Base-by-base conservation (phyloP, 2,797 vertebrate genomes). In the Neopelma chrysocephalum region DNA sequence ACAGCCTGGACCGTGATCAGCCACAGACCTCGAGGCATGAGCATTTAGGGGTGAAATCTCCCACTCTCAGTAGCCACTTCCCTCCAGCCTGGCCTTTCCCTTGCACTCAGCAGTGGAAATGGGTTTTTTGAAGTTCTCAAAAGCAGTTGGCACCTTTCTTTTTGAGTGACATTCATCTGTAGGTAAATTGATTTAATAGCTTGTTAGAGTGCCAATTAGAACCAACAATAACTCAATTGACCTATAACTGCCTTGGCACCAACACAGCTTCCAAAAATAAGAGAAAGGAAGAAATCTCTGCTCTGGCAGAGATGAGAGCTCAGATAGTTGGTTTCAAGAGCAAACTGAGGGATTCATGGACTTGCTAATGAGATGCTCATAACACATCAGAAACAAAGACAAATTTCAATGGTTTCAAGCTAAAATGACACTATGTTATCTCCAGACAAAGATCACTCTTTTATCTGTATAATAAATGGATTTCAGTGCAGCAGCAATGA, bases 151-250 rank as follows among this genome's bases (percentile, higher is more conserved):
- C 93, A 96, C 92, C 91, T 97, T 91, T 93, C 81, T 90, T 92
- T 96, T 70, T 94, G 92, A 96, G 70, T 96, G 95, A 96, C 96
- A 88, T 95, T 96, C 93, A 95, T 93, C 89, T 90, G 84, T 47
- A 96, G 93, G 93, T 95, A 95, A 95, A 97, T 95, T 95, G 93
- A 96, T 96, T 91, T 96, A 96, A 96, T 92, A 92, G 95, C 93
- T 95, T 96, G 93, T 95, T 96, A 95, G 94, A 96, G 79, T 91
- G 94, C 94, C 94, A 97, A 91, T 97, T 96, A 96, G 92, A 96
- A 94, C 88, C 87, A 96, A 95, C 96, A 97, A 95, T 96, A 96
- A 96, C 93, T 96, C 96, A 95, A 97, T 96, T 96, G 95, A 97
- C 95, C 96, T 96, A 72, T 90, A 96, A 92, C 93, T 96, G 95